Conservation (phyloP, 2,797 vertebrate genomes). For the Agapornis canus region DNA sequence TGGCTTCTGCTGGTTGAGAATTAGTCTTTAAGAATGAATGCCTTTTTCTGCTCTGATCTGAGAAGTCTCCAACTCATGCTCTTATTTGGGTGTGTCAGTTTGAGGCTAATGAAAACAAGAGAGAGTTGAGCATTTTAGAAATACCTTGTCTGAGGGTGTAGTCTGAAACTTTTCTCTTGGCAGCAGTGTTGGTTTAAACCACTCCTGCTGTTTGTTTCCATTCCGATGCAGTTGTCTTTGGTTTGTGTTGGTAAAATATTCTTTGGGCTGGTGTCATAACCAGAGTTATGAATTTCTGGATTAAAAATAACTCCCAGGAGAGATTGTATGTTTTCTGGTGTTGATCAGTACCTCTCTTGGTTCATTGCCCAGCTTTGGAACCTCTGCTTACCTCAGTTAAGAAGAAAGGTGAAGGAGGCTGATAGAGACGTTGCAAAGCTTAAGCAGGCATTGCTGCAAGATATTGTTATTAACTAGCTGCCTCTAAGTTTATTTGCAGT, state of each 20-base stretch:
- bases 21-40: not conserved
- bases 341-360: not conserved
- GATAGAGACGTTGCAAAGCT: not conserved
- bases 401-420: not conserved
- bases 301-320: not conserved
- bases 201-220: not conserved
- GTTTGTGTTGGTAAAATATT: not conserved
- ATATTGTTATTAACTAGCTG: not conserved
- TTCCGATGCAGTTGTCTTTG: not conserved
- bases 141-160: not conserved
- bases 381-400: not conserved
- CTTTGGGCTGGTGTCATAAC: not conserved
- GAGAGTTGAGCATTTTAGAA: not conserved
- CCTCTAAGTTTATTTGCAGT: not conserved
- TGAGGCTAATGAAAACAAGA: not conserved
- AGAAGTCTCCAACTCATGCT: not conserved
- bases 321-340: not conserved
- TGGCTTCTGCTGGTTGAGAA: not conserved
- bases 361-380: not conserved
- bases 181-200: not conserved
- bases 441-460: not conserved
- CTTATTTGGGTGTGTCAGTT: not conserved
- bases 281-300: not conserved
- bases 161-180: slow-evolving; percentile 1
- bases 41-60: not conserved